Conservation (phyloP, 2,113 vertebrate genomes). For the Sorex araneus region DNA sequence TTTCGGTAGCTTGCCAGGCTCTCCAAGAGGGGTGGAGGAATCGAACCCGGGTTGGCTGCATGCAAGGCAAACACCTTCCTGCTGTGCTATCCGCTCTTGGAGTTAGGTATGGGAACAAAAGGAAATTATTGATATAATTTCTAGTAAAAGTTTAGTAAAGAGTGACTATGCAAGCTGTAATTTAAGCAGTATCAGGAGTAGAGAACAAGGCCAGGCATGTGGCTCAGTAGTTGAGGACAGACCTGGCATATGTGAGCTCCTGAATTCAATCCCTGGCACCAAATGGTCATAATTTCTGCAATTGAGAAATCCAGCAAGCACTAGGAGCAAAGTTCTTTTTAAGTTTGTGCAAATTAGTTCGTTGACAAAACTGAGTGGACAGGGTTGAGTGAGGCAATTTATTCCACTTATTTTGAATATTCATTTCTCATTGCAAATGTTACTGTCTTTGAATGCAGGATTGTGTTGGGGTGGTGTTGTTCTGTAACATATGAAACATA, state of each 20-base stretch:
- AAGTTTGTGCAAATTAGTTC: slow-evolving; percentile 35
- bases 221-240: too few species aligned
- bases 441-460: slow-evolving; percentile 28
- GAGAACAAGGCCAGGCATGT: too few species aligned
- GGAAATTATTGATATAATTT: neutral
- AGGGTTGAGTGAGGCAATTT: slow-evolving; percentile 11
- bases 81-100: too few species aligned
- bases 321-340: slow-evolving; percentile 23
- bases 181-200: neutral
- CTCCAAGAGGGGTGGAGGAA: too few species aligned
- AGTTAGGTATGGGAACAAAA: neutral
- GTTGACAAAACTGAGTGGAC: slow-evolving; percentile 13
- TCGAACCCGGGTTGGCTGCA: too few species aligned
- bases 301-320: slow-evolving; percentile 28
- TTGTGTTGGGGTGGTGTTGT: neutral
- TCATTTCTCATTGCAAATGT: slow-evolving; percentile 9
- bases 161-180: neutral
- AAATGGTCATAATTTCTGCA: neutral
- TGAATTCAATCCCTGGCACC: too few species aligned
- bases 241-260: too few species aligned
- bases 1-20: too few species aligned
- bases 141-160: neutral
- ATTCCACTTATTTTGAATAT: slow-evolving; percentile 39
- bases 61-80: too few species aligned
- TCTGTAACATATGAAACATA: neutral